phyloP scores from a whole-genome alignment of 1,140 invertebrate genomes.

The Drosophila grimshawi region DNA sequence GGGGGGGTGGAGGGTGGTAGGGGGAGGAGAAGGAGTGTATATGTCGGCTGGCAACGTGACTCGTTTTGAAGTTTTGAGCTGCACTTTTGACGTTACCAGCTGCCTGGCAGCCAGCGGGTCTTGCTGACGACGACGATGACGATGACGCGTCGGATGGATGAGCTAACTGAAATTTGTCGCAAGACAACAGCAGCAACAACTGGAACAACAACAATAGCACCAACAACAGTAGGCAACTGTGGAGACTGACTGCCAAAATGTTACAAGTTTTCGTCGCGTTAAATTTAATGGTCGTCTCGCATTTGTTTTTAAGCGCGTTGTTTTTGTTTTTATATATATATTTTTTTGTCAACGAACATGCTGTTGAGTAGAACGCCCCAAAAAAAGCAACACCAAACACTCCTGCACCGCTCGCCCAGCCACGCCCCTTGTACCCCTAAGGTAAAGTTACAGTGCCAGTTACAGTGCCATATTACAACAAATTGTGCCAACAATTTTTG shows the following conservation, averaged over 20 bases:
- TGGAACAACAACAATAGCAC: constrained; percentile 35
- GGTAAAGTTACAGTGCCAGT: constrained; percentile 31
- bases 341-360: constrained; percentile 2
- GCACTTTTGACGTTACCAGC: constrained; percentile 77
- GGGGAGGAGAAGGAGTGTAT: neutral
- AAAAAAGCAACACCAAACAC: neutral
- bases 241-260: constrained; percentile 53
- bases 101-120: constrained; percentile 34
- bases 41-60: constrained; percentile 58
- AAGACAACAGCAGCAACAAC: constrained; percentile 40
- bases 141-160: constrained; percentile 57
- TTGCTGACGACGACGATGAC: constrained; percentile 9
- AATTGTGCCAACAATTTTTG: constrained; percentile 47
- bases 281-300: constrained; percentile 69
- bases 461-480: constrained; percentile 9
- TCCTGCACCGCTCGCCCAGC: neutral
- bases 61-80: constrained; percentile 80
- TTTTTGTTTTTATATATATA: neutral
- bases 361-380: constrained; percentile 23
- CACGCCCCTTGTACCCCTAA: constrained; percentile 4
- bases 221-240: constrained; percentile 12
- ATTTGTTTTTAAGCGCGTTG: constrained; percentile 39
- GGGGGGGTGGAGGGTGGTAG: neutral
- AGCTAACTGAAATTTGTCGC: constrained; percentile 82
- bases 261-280: constrained; percentile 73